Evolutionary conservation across 2,888 invertebrate species (phyloP).

Genomic region (Drosophila borealis): DNA sequence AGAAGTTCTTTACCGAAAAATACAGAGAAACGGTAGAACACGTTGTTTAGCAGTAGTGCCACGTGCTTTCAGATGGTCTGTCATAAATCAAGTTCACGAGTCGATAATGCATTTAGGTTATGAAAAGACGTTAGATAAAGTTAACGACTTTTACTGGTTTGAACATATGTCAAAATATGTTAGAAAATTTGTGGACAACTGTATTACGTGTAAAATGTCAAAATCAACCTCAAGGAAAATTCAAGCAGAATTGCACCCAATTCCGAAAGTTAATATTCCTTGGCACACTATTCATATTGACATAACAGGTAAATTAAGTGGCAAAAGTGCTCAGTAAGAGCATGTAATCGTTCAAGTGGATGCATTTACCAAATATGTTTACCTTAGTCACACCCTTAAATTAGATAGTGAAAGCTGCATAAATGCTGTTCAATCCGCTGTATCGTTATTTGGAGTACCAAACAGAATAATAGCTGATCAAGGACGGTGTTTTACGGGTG

Average conservation of each 20-base stretch:
- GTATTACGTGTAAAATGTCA: slow-evolving; percentile 4
- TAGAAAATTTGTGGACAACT: slow-evolving; percentile 1
- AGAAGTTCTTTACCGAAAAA: slow-evolving; percentile 24
- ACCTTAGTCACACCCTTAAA: neutral
- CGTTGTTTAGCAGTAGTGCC: slow-evolving; percentile 24
- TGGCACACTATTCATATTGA: slow-evolving; percentile 5
- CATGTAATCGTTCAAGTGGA: neutral
- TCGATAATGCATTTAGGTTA: slow-evolving; percentile 9
- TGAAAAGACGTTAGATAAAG: slow-evolving; percentile 1
- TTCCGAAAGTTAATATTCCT: slow-evolving; percentile 3
- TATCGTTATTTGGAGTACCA: neutral
- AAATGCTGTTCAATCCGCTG: too few relatives aligned
- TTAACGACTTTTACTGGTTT: neutral
- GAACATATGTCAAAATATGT: slow-evolving; percentile 1
- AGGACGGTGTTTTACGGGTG: neutral
- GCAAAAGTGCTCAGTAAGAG: neutral
- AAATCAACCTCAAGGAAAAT: slow-evolving; percentile 3
- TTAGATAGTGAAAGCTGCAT: neutral
- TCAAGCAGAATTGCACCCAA: neutral
- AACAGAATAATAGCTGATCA: neutral
- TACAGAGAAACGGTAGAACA: slow-evolving; percentile 23
- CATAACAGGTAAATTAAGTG: slow-evolving; percentile 3
- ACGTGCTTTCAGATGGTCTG: slow-evolving; percentile 9
- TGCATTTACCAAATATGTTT: neutral
- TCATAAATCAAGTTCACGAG: neutral